A percentile compares a stretch with the other conserved stretches of the same genome.
Conservation (phyloP, 2,113 vertebrate species). For the Rhabdornis inornatus region DNA sequence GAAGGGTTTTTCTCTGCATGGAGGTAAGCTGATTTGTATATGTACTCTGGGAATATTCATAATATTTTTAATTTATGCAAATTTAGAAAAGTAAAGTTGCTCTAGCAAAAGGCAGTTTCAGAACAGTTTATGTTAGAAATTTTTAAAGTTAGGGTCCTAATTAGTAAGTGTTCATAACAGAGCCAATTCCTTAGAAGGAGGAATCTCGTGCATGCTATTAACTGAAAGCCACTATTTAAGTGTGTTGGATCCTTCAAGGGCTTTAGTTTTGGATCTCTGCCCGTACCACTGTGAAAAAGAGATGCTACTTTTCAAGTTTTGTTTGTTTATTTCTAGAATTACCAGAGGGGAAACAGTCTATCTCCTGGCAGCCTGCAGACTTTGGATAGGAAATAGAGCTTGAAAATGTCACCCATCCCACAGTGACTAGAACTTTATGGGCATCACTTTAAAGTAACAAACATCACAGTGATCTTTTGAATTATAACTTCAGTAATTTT, state of each 20-base stretch:
- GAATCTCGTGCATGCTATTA: neutral
- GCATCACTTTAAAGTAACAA: slow-evolving; percentile 2
- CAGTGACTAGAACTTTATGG: neutral
- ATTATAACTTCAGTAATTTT: neutral
- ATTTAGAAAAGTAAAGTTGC: neutral
- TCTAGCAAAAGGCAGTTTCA: neutral
- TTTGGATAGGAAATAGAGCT: slow-evolving; percentile 39
- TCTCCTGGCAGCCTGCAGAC: slow-evolving; percentile 15
- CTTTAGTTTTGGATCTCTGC: slow-evolving; percentile 17
- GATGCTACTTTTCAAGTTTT: slow-evolving; percentile 27
- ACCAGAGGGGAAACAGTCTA: slow-evolving; percentile 24
- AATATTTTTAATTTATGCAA: neutral
- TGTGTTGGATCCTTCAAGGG: neutral
- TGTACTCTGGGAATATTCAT: neutral
- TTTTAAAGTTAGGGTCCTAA: neutral
- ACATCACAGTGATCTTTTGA: neutral
- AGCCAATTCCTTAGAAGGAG: neutral
- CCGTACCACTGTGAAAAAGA: neutral
- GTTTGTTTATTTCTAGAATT: slow-evolving; percentile 26
- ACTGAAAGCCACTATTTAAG: neutral
- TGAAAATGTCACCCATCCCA: slow-evolving; percentile 29
- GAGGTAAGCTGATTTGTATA: neutral
- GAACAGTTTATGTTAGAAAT: neutral
- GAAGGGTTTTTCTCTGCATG: neutral
- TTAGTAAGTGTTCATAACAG: neutral